Evolutionary conservation across 2,113 vertebrate genomes (phyloP).

Genomic region (Silurus meridionalis): DNA sequence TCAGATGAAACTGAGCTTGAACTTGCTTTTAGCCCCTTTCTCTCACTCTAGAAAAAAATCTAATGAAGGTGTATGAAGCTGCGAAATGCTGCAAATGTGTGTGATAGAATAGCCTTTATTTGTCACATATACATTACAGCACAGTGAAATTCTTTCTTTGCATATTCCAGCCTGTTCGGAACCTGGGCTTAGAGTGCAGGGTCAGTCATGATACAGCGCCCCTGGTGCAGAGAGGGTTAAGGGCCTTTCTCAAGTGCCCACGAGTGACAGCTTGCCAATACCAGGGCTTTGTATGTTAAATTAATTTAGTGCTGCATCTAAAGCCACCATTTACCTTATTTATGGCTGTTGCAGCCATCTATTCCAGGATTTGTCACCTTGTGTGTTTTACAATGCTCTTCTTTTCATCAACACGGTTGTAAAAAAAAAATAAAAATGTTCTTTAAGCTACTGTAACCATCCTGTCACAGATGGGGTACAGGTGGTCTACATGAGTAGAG

Average conservation of each 20-base stretch:
- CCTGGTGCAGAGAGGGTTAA: too few relatives aligned
- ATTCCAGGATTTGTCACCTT: too few relatives aligned
- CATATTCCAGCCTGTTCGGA: too few relatives aligned
- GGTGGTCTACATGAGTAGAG: background rate
- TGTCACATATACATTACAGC: too few relatives aligned
- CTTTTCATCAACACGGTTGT: background rate
- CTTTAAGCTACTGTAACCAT: background rate
- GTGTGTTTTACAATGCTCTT: background rate
- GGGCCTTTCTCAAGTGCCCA: too few relatives aligned
- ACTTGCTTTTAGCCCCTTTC: background rate
- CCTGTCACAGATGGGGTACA: background rate
- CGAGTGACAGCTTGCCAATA: too few relatives aligned
- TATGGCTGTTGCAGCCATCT: background rate
- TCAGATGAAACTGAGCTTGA: constrained; percentile 13
- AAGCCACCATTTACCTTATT: background rate
- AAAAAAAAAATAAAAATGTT: background rate
- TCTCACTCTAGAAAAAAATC: background rate
- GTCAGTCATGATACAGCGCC: too few relatives aligned
- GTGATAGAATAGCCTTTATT: too few relatives aligned
- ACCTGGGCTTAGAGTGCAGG: too few relatives aligned
- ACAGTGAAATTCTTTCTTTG: too few relatives aligned
- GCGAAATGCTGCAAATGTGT: too few relatives aligned
- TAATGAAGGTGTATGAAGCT: too few relatives aligned
- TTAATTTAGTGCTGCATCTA: background rate
- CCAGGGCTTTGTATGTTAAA: background rate